A percentile compares a stretch with the other conserved stretches of the same genome.
Evolutionary conservation across 1,140 invertebrate species (phyloP).

Genomic region (Heterodera carotae): DNA sequence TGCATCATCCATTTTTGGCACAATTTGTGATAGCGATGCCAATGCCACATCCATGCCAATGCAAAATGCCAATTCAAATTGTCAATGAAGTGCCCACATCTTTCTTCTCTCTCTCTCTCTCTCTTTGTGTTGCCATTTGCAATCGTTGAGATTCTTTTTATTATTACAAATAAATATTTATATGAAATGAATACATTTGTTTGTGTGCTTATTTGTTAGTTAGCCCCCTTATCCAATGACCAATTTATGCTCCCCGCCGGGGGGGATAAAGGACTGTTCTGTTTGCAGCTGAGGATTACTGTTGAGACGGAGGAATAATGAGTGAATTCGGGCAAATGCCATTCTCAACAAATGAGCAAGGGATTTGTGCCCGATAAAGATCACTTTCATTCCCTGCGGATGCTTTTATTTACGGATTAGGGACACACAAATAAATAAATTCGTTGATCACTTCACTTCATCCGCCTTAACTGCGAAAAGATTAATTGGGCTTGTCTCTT

Average conservation of each 20-base stretch:
- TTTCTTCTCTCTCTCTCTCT: too few relatives aligned
- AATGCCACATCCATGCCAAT: background rate
- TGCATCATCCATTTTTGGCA: background rate
- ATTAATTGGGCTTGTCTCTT: background rate
- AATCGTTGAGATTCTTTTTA: conserved; percentile 2
- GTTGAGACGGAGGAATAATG: too few relatives aligned
- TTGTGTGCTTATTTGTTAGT: too few relatives aligned
- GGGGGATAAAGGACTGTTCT: too few relatives aligned
- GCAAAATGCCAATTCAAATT: too few relatives aligned
- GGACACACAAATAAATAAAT: background rate
- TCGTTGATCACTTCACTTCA: background rate
- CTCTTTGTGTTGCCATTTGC: conserved; percentile 4
- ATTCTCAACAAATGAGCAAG: background rate
- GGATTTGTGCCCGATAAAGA: background rate
- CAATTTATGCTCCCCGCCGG: too few relatives aligned
- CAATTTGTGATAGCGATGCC: background rate
- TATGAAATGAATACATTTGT: background rate
- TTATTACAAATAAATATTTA: background rate
- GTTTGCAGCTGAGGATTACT: too few relatives aligned
- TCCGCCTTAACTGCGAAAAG: background rate
- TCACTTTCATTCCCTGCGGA: background rate
- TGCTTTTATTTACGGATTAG: background rate
- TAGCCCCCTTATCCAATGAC: too few relatives aligned
- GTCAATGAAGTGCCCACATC: too few relatives aligned
- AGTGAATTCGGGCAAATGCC: too few relatives aligned